Evolutionary conservation across 37 sponge, comb jelly and placozoan genomes (phyloP), one percentile per base, ranked within the genome.

Genomic region (Mnemiopsis leidyi): DNA sequence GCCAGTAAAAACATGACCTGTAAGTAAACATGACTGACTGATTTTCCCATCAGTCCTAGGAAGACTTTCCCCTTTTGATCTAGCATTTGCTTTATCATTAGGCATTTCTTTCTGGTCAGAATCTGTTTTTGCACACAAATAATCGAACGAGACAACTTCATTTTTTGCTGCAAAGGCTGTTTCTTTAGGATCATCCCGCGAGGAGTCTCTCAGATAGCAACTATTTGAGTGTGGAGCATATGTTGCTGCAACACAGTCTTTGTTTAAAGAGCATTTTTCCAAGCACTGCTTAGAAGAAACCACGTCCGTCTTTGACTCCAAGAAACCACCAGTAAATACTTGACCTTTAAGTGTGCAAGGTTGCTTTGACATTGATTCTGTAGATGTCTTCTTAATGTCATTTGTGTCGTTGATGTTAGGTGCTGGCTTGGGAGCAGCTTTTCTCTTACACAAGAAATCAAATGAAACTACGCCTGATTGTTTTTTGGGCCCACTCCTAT

Each of bases 1-100:
- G 36, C 79, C 79, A 32, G 35, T 28, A 36, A 77, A 77, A 31
- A 77, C 79, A 5, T 77, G 79, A 32, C 79, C 79, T 32, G 1
- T 77, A 34, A 32, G 20, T 28, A 77, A 20, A 77, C 79, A 77
- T 77, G 61, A 48, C 61, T 48, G 61, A n/a, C n/a, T n/a, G n/a
- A n/a, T n/a, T n/a, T n/a, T n/a, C n/a, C n/a, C n/a, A n/a, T n/a
- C n/a, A n/a, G n/a, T n/a, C n/a, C n/a, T n/a, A n/a, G n/a, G n/a
- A n/a, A n/a, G n/a, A n/a, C n/a, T n/a, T n/a, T n/a, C n/a, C n/a
- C n/a, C n/a, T n/a, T n/a, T n/a, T n/a, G n/a, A n/a, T n/a, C n/a
- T n/a, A n/a, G n/a, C n/a, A n/a, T n/a, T n/a, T n/a, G n/a, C n/a
- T 13, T 48, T 48, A 48, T 18, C 9, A 48, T 18, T 48, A 18